Conservation (phyloP, 2,888 invertebrate genomes). For the Aporophyla lueneburgensis region DNA sequence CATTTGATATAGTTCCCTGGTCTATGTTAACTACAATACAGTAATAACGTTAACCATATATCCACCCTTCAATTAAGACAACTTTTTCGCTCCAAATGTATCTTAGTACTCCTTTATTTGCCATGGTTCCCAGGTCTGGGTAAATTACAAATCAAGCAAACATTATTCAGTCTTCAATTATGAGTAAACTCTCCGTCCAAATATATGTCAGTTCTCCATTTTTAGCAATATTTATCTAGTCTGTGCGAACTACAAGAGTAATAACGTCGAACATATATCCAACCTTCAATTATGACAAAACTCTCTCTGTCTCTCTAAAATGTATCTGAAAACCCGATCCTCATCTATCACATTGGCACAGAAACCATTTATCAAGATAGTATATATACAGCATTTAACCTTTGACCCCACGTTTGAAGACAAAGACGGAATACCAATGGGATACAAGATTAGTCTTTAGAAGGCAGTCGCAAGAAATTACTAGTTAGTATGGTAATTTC, state of each 20-base stretch:
- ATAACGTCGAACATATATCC: neutral
- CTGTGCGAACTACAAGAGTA: too few species aligned
- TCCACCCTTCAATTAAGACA: conserved; percentile 29
- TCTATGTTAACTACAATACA: neutral
- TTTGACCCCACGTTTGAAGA: conserved; percentile 45
- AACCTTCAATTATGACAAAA: conserved; percentile 27
- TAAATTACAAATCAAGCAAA: too few species aligned
- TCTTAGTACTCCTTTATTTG: too few species aligned
- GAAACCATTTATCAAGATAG: conserved; percentile 52
- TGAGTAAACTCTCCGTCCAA: conserved; percentile 6
- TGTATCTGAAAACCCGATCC: conserved; percentile 39
- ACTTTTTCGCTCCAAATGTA: neutral
- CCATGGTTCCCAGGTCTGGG: too few species aligned
- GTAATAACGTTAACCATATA: neutral
- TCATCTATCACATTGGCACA: conserved; percentile 44
- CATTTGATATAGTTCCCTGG: neutral
- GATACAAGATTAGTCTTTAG: conserved; percentile 43
- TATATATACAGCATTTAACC: conserved; percentile 23
- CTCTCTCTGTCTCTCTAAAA: conserved; percentile 12
- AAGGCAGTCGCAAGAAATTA: conserved; percentile 49
- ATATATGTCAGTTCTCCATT: too few species aligned
- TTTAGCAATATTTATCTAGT: too few species aligned
- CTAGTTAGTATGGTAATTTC: conserved; percentile 59
- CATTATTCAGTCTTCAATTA: conserved; percentile 26
- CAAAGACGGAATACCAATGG: conserved; percentile 62